Conservation (phyloP, 2,888 invertebrate genomes). For the Allolobophora icterica region DNA sequence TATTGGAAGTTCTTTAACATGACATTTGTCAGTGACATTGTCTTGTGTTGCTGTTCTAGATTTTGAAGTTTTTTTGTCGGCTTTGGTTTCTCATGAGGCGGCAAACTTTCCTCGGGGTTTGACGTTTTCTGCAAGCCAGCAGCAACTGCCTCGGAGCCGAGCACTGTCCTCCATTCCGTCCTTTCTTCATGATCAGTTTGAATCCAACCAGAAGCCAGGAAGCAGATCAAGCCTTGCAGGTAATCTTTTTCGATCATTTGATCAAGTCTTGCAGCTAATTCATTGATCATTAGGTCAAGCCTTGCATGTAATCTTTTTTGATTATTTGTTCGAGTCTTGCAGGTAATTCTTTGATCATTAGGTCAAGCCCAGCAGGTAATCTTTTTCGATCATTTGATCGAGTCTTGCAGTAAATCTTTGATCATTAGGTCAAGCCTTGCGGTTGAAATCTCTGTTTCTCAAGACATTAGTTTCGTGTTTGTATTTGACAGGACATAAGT, state of each 20-base stretch:
- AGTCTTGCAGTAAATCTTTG: too few species aligned
- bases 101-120: constrained; percentile 9
- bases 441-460: too few species aligned
- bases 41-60: background rate
- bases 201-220: constrained; percentile 56
- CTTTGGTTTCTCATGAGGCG: background rate
- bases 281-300: background rate
- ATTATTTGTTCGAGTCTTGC: too few species aligned
- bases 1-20: too few species aligned
- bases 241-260: constrained; percentile 41
- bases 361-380: constrained; percentile 56
- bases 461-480: too few species aligned
- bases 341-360: background rate
- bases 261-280: background rate
- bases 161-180: constrained; percentile 53
- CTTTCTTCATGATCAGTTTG: constrained; percentile 54
- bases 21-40: background rate
- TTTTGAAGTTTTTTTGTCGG: background rate
- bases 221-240: constrained; percentile 56
- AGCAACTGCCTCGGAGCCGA: constrained; percentile 49
- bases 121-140: background rate
- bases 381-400: too few species aligned
- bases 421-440: too few species aligned
- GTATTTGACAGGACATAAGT: too few species aligned
- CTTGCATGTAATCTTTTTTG: too few species aligned